These are phyloP conservation scores for Chitala chitala DNA, from an alignment of 2,113 vertebrate genomes.

Conservation along the genomic window DNA sequence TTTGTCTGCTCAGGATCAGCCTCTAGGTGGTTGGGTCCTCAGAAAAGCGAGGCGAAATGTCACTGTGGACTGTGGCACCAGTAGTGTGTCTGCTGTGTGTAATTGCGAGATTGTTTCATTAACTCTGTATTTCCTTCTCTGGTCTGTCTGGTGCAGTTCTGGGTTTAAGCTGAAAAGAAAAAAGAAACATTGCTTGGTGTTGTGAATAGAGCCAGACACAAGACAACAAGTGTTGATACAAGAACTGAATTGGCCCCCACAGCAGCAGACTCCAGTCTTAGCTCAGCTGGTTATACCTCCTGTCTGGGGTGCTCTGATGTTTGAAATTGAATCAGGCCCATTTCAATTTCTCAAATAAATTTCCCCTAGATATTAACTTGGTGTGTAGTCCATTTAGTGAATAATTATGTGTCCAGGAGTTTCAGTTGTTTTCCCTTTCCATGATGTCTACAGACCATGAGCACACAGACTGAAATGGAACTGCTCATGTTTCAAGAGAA, in stretches of 20 bases:
- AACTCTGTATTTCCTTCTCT: constrained; percentile 14
- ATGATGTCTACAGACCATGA: constrained; percentile 67
- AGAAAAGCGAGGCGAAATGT: constrained; percentile 62
- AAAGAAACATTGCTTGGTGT: constrained; percentile 76
- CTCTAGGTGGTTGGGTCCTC: constrained; percentile 66
- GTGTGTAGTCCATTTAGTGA: too few relatives aligned
- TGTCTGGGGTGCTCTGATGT: too few relatives aligned
- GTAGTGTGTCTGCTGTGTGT: not conserved
- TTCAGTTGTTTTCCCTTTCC: not conserved
- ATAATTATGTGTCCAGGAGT: too few relatives aligned
- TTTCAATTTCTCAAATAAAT: too few relatives aligned
- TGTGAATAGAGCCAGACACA: too few relatives aligned
- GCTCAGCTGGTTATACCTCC: too few relatives aligned
- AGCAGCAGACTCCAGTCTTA: too few relatives aligned
- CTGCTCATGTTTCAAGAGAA: constrained; percentile 84
- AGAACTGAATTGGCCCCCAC: too few relatives aligned
- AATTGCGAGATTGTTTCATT: not conserved
- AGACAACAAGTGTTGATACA: too few relatives aligned
- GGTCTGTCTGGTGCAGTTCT: constrained; percentile 23
- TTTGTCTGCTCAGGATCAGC: constrained; percentile 71
- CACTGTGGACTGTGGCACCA: constrained; percentile 59
- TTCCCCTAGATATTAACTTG: too few relatives aligned
- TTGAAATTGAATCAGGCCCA: too few relatives aligned
- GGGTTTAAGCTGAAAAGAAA: constrained; percentile 66
- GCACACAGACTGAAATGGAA: constrained; percentile 85